Base-by-base conservation (phyloP, 2,797 vertebrate genomes). In the Scomberomorus guttatus region DNA sequence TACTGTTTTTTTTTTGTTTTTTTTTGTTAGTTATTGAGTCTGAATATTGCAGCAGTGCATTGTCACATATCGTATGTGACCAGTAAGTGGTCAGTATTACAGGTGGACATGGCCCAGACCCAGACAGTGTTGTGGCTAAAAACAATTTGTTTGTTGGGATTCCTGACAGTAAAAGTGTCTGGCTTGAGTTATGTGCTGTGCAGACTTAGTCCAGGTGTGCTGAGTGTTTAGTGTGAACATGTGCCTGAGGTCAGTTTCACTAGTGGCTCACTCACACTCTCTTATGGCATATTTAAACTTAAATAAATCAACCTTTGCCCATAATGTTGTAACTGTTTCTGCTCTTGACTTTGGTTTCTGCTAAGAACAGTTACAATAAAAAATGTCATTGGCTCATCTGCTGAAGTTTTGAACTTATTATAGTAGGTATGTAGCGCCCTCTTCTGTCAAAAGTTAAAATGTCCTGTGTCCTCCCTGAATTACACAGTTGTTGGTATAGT, bases 151-250 rank as follows among this genome's bases (percentile, higher is more conserved):
- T 85, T 90, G 72, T 75, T 75, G 79, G 81, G 80, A 91, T 93
- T 93, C 91, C 88, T 89, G 72, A 89, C 86, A 72, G 75, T 93
- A 87, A 93, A 93, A 88, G 72, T 90, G 90, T 90, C 89, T 84
- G 71, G 39, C 54, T 69, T 92, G 88, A 94, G 81, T 83, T 88
- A 84, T 87, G 80, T 61, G 73, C 84, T 72, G 52, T 80, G 84
- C 69, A 83, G 82, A 75, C 71, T 55, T 34, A 46, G 75, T 84
- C 88, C 89, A 93, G 89, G 89, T 93, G 84, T 84, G 83, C 77
- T 17, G 29, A 12, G 58, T 50, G 29, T 85, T 70, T 56, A 73
- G 32, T 61, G 77, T 61, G 66, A 72, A 50, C 69, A 62, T 84
- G 29, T 74, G 60, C 64, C 73, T 63, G 56, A 76, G 67, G 84